These are phyloP conservation scores for Neocloeon triangulifer DNA, from an alignment of 1,140 invertebrate species.

Conservation along the genomic window DNA sequence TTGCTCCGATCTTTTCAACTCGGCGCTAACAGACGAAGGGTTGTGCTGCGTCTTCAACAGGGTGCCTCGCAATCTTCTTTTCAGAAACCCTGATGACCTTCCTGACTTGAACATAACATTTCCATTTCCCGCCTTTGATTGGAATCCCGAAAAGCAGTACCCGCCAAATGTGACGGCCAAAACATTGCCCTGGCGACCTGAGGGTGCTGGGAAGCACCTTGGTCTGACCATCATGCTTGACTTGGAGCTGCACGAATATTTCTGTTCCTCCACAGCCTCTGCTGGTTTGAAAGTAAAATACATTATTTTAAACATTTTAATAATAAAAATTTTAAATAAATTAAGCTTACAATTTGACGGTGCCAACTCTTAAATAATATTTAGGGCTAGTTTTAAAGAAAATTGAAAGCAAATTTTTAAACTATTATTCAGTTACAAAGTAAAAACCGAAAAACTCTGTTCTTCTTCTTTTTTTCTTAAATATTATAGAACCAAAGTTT, in stretches of 20 bases:
- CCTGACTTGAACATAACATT: conserved; percentile 37
- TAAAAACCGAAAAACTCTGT: too few species aligned
- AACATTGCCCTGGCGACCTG: conserved; percentile 36
- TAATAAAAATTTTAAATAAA: too few species aligned
- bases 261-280: conserved; percentile 51
- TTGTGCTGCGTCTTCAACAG: conserved; percentile 63
- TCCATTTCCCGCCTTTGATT: conserved; percentile 34
- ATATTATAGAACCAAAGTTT: too few species aligned
- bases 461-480: too few species aligned
- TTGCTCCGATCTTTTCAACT: conserved; percentile 47
- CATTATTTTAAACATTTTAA: too few species aligned
- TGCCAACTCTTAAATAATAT: too few species aligned
- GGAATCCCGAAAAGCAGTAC: conserved; percentile 50
- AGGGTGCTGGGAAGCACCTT: conserved; percentile 37
- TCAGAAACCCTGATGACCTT: conserved; percentile 36
- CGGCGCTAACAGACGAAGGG: conserved; percentile 55
- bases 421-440: too few species aligned
- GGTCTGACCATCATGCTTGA: conserved; percentile 46
- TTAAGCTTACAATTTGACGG: too few species aligned
- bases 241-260: conserved; percentile 43
- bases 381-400: too few species aligned
- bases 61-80: conserved; percentile 36
- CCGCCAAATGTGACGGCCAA: conserved; percentile 22
- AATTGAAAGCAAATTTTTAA: too few species aligned
- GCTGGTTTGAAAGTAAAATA: conserved; percentile 58